phyloP scores from a whole-genome alignment of 2,888 invertebrate species.

The Tetranychus piercei region DNA sequence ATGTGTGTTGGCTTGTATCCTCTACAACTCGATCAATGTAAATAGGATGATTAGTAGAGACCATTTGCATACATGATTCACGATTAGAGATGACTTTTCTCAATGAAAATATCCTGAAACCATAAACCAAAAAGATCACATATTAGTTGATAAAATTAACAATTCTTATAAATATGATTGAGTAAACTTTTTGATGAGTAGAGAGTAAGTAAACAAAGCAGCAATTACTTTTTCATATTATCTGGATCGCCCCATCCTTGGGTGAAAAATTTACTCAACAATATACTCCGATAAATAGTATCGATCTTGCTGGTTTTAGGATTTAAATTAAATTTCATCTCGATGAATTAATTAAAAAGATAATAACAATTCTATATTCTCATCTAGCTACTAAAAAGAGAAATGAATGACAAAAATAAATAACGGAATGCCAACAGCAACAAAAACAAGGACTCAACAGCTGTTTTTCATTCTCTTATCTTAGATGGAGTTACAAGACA shows the following conservation, averaged over 20 bases:
- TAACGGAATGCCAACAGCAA: no score
- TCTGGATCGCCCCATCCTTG: constrained; percentile 75
- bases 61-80: constrained; percentile 57
- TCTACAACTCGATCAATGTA: constrained; percentile 67
- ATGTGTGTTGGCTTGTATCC: constrained; percentile 48
- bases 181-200: neutral
- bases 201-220: no score
- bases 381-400: no score
- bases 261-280: constrained; percentile 75
- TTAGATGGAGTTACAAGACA: no score
- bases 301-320: constrained; percentile 33
- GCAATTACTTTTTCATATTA: constrained; percentile 54
- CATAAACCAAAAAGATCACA: no score
- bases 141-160: no score
- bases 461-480: no score
- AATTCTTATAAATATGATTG: neutral
- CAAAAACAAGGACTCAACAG: no score
- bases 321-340: constrained; percentile 2
- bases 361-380: no score
- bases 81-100: constrained; percentile 66
- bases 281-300: constrained; percentile 53
- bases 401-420: no score
- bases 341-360: neutral
- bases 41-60: constrained; percentile 63
- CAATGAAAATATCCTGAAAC: constrained; percentile 53